Base-by-base conservation (phyloP, 2,888 invertebrate genomes). In the Trichogramma evanescens region DNA sequence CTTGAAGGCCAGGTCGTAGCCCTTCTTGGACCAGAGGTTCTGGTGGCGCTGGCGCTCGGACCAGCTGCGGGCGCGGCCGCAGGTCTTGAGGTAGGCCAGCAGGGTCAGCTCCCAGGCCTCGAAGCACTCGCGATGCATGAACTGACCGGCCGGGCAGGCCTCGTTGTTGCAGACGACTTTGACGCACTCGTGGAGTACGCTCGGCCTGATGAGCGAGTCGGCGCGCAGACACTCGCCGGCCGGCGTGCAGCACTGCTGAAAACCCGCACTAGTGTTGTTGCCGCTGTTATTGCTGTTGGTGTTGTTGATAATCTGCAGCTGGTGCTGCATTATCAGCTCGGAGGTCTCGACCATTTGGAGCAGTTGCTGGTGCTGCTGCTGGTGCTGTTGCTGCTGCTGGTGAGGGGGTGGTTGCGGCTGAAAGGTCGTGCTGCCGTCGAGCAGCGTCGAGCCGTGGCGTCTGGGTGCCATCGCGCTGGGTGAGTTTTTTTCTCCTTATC, bases 1-100 rank as follows among this genome's bases (percentile, higher is more conserved):
- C 73, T 95, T 95, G 80, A 90, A 95, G 6, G 95, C 95, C 76
- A 96, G 80, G 79, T 97, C 96, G 81, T 96, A 96, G 57, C 96
- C 96, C 79, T 95, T 95, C 80, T 96, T 96, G 59, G 95, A 95
- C 97, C 97, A 97, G 62, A 97, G 81, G 79, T 96, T 96, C 81
- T 96, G 95, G 71, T 89, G 87, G 41, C 95, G 85, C 78, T 96
- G 96, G 61, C 94, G 85, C 77, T 96, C 95, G 45, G 94, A 94
- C 96, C 96, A 96, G 67, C 91, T 92, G 38, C 95, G 83, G 4
- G 95, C 95, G 44, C 95, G 82, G 54, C 95, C 94, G 80, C 93
- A 93, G 44, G 91, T 89, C 78, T 94, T 92, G 63, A 97, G 82
- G 74, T 92, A 93, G 56, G 89, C 88, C 68, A 96, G 82, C 61